Evolutionary conservation across 1,140 invertebrate species (phyloP), one percentile per base, ranked within the genome.

Genomic region (Meloidogyne exigua): DNA sequence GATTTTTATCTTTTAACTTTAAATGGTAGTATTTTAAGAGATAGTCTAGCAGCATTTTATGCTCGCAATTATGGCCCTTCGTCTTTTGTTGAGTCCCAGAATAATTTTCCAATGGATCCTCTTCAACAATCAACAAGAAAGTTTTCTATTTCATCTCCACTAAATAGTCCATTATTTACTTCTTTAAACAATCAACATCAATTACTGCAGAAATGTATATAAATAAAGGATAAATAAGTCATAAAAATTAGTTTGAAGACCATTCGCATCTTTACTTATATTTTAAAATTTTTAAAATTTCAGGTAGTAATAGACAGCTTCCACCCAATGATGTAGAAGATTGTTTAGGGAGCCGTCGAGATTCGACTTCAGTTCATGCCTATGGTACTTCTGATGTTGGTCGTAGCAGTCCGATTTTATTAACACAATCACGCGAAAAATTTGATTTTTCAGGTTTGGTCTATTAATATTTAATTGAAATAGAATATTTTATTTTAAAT

Each of bases 31-130:
- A 44, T 70, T 21, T 70, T 28, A 28, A 79, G 78, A 23, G 75
- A 32, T 15, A 76, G 76, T 64, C 28, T 81, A 11, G 65, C 80
- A 15, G 69, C 80, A 36, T 65, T 83, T 39, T 77, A 83, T 49
- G 32, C 42, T 39, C 42, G 39, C 10, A 36, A 64, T 25, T 68
- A 78, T 67, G 42, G 26, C 1, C 39, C 25, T 39, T 65, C 25
- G 10, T 5, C 28, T 13, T 12, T n/a, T n/a, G n/a, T 28, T 0
- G 26, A 28, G 25, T 23, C n/a, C 2, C 44, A 62, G 25, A 36
- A 49, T 18, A 28, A 21, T 10, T 39, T 72, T 65, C 82, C 82
- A 13, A 77, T 83, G 21, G 82, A 85, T 69, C 82, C 82, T 25
- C 83, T 73, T 42, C 80, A 82, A 66, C 42, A 18, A 63, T n/a